Conservation (phyloP, 2,797 vertebrate species). For the Cynodonichthys magdalenae region DNA sequence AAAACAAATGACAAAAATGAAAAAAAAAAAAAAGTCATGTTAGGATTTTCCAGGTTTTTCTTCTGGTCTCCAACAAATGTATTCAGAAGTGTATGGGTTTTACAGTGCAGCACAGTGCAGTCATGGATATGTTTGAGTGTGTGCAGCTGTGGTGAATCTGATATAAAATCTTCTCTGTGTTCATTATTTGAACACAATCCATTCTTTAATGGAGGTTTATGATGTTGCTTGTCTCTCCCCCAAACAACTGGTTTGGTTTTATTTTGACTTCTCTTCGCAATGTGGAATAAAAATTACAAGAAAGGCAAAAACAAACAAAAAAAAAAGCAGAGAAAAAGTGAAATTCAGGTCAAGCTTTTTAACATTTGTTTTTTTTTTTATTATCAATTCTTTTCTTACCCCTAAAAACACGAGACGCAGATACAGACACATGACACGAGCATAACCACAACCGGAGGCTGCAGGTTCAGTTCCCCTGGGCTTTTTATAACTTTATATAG, state of each 20-base stretch:
- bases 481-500: conserved; percentile 60
- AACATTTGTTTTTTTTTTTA: background rate
- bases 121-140: conserved; percentile 22
- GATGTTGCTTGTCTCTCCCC: conserved; percentile 29
- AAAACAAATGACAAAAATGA: too few relatives aligned
- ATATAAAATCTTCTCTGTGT: conserved; percentile 18
- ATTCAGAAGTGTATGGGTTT: conserved; percentile 40
- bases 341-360: conserved; percentile 14
- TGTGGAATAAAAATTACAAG: conserved; percentile 15
- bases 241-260: conserved; percentile 50
- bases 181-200: conserved; percentile 50
- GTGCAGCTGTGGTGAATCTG: conserved; percentile 18
- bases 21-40: conserved; percentile 22
- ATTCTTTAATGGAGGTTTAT: conserved; percentile 29
- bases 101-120: conserved; percentile 42
- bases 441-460: conserved; percentile 27
- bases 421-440: conserved; percentile 52
- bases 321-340: conserved; percentile 22
- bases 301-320: conserved; percentile 16
- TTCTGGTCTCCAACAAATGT: background rate
- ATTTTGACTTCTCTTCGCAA: conserved; percentile 34
- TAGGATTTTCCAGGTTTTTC: conserved; percentile 16
- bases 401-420: conserved; percentile 44
- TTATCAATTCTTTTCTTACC: conserved; percentile 53
- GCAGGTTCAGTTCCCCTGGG: conserved; percentile 45